Evolutionary conservation across 2,797 vertebrate species (phyloP).

Genomic region (Ciconia nigra): DNA sequence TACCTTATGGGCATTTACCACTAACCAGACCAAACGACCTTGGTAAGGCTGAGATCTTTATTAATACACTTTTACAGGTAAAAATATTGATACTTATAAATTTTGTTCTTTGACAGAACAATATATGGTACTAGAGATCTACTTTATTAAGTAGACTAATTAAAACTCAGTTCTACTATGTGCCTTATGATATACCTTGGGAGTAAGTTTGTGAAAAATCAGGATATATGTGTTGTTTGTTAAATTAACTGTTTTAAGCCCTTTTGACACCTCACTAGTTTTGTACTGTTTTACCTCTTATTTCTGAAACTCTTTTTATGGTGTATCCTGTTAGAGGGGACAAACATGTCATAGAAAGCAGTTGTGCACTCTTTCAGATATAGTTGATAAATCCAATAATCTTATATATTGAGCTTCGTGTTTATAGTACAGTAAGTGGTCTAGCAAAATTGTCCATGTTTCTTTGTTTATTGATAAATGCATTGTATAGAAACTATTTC

Average conservation of each 20-base stretch:
- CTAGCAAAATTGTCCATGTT: conserved; percentile 99
- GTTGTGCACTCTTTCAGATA: conserved; percentile 98
- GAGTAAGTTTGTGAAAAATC: conserved; percentile 99
- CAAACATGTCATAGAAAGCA: conserved; percentile 97
- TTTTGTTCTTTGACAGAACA: conserved; percentile 95
- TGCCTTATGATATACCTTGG: conserved; percentile 99
- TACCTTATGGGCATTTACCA: conserved; percentile 91
- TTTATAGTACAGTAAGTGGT: conserved; percentile 99
- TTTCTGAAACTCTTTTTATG: conserved; percentile 99
- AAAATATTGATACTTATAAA: conserved; percentile 89
- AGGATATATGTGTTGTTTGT: conserved; percentile 99
- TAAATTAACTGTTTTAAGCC: conserved; percentile 94
- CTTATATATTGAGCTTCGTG: conserved; percentile 99
- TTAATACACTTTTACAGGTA: conserved; percentile 87
- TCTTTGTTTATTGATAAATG: conserved; percentile 99
- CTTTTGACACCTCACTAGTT: conserved; percentile 99
- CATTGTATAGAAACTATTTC: conserved; percentile 99
- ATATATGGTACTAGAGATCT: conserved; percentile 94
- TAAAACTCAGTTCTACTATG: conserved; percentile 99
- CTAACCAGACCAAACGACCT: conserved; percentile 94
- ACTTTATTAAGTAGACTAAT: conserved; percentile 92
- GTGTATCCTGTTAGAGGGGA: conserved; percentile 95
- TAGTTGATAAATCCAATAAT: conserved; percentile 97
- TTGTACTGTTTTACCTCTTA: conserved; percentile 99
- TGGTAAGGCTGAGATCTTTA: conserved; percentile 88